Percentiles rank a stretch among this genome's conserved stretches.
Evolutionary conservation across 37 sponge, comb jelly and placozoan genomes (phyloP).

Genomic region (Beroe ovata): DNA sequence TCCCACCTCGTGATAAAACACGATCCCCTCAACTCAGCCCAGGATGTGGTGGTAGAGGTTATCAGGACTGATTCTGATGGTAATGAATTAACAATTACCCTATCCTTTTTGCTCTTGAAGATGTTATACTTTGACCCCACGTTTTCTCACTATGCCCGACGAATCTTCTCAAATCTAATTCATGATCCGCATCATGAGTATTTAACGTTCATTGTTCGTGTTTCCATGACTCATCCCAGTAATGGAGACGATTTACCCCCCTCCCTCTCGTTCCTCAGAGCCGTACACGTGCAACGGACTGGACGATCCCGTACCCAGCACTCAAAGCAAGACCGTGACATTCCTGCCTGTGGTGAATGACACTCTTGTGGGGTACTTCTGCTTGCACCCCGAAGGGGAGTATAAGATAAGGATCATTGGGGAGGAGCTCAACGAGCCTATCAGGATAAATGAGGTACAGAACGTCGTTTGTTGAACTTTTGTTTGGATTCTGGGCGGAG

Average conservation of each 20-base stretch:
- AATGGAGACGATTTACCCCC: too few species aligned
- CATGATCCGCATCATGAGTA: too few species aligned
- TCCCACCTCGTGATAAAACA: constrained; percentile 38
- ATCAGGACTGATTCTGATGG: constrained; percentile 20
- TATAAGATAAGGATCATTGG: constrained; percentile 32
- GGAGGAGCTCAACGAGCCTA: not conserved
- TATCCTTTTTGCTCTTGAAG: too few species aligned
- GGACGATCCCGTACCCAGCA: not conserved
- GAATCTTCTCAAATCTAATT: too few species aligned
- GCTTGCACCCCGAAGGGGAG: constrained; percentile 33
- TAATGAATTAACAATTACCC: not conserved
- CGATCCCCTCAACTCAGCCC: not conserved
- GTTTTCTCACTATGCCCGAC: too few species aligned
- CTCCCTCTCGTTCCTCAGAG: too few species aligned
- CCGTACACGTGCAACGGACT: constrained; percentile 15
- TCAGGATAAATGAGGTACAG: not conserved
- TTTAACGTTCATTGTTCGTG: too few species aligned
- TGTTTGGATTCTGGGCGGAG: too few species aligned
- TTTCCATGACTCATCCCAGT: too few species aligned
- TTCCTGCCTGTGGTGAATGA: not conserved
- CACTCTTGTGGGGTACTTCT: constrained; percentile 10
- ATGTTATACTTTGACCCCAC: too few species aligned
- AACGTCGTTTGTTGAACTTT: not conserved
- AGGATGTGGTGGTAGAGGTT: constrained; percentile 1
- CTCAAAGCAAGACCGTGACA: constrained; percentile 6